A percentile compares a stretch with the other conserved stretches of the same genome.
phyloP scores from a whole-genome alignment of 1,140 invertebrate species.

The Luehdorfia chinensis region DNA sequence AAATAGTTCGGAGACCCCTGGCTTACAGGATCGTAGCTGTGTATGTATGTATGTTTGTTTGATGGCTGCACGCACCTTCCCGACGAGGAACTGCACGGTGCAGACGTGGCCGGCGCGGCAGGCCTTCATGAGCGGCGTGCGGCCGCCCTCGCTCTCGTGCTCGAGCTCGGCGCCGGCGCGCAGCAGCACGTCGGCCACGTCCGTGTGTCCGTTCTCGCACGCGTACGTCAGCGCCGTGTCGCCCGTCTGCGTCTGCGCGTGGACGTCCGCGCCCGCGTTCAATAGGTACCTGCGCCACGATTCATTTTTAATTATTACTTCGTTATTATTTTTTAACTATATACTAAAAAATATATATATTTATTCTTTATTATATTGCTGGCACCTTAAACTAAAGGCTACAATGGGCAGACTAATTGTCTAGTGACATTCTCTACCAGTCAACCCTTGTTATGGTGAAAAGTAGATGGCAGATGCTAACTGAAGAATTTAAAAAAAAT shows the following conservation, averaged over 20 bases:
- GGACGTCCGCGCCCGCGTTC: slow-evolving; percentile 91
- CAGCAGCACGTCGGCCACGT: slow-evolving; percentile 93
- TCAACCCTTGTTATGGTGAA: no score
- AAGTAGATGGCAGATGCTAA: no score
- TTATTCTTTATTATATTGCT: no score
- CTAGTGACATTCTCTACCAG: no score
- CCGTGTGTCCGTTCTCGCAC: slow-evolving; percentile 97
- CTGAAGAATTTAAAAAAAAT: no score
- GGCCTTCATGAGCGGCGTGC: slow-evolving; percentile 99
- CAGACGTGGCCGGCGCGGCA: slow-evolving; percentile 98
- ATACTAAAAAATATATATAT: no score
- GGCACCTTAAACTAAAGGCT: no score
- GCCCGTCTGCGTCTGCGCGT: slow-evolving; percentile 95
- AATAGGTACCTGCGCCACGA: slow-evolving; percentile 82
- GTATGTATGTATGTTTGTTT: not conserved
- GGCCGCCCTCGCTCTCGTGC: slow-evolving; percentile 95
- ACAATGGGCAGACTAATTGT: no score
- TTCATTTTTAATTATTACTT: no score
- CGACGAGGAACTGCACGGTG: slow-evolving; percentile 97
- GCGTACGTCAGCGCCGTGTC: slow-evolving; percentile 99
- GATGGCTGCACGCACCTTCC: slow-evolving; percentile 76
- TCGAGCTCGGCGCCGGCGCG: slow-evolving; percentile 94
- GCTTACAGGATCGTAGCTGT: no score
- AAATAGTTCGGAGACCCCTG: no score
- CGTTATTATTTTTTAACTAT: no score